phyloP scores from a whole-genome alignment of 1,140 invertebrate genomes.

The Orchesella cincta region DNA sequence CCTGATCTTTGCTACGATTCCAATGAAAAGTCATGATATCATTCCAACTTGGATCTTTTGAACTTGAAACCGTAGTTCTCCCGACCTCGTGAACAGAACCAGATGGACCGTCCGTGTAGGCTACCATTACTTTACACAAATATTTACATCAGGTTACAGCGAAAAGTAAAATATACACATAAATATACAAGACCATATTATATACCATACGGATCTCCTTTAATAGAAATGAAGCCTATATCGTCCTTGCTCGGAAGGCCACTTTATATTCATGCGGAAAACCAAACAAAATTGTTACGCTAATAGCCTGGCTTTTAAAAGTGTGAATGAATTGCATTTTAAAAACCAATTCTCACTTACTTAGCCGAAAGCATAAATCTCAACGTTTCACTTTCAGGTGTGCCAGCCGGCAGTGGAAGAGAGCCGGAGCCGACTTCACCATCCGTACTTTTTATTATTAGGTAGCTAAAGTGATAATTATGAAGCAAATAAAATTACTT shows the following conservation, averaged over 20 bases:
- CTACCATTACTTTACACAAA: slow-evolving; percentile 33
- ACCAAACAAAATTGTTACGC: no score
- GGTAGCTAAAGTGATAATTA: no score
- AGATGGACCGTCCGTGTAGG: slow-evolving; percentile 16
- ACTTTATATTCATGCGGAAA: no score
- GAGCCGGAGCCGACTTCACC: not conserved
- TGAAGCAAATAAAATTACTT: no score
- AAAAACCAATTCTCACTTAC: no score
- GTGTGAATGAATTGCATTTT: no score
- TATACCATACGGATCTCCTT: slow-evolving; percentile 36
- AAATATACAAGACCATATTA: no score
- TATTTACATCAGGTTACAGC: no score
- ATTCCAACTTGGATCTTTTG: slow-evolving; percentile 31
- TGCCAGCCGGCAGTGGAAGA: slow-evolving; percentile 33
- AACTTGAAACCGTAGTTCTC: slow-evolving; percentile 31
- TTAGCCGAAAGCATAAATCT: slow-evolving; percentile 36
- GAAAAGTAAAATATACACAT: no score
- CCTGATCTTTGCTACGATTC: slow-evolving; percentile 33
- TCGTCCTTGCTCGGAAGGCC: slow-evolving; percentile 36
- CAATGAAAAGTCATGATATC: slow-evolving; percentile 31
- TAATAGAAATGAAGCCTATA: slow-evolving; percentile 34
- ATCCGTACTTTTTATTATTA: not conserved
- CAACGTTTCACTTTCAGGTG: slow-evolving; percentile 10
- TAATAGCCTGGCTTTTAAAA: no score
- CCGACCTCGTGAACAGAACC: slow-evolving; percentile 28